These are phyloP conservation scores for Tinea trinotella DNA, from an alignment of 2,888 invertebrate species.

Conservation along the genomic window DNA sequence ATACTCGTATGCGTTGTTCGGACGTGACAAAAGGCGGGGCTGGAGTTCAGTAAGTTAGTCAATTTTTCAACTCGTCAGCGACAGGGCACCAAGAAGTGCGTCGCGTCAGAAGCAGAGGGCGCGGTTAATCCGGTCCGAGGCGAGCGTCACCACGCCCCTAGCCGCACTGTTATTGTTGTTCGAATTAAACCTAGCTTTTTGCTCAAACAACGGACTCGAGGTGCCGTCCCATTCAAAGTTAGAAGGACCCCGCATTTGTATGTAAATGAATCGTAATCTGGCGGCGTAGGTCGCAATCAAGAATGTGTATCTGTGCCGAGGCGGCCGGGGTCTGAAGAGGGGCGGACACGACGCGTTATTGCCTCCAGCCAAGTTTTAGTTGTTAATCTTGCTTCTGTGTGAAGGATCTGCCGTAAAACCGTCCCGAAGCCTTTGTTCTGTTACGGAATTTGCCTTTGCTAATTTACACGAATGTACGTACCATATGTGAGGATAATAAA, in stretches of 20 bases:
- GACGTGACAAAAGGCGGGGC: slow-evolving; percentile 38
- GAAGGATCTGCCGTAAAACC: slow-evolving; percentile 18
- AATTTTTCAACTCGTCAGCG: slow-evolving; percentile 20
- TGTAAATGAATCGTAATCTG: slow-evolving; percentile 66
- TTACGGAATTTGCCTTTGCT: slow-evolving; percentile 1
- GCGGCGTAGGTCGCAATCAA: slow-evolving; percentile 48
- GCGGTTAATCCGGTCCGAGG: slow-evolving; percentile 43
- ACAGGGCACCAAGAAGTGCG: slow-evolving; percentile 8
- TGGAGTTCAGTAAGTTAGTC: slow-evolving; percentile 18
- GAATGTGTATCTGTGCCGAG: slow-evolving; percentile 37
- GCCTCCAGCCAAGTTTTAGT: slow-evolving; percentile 28
- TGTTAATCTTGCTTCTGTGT: slow-evolving; percentile 27
- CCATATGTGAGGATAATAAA: neutral
- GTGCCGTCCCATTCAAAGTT: slow-evolving; percentile 56
- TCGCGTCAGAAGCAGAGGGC: slow-evolving; percentile 1
- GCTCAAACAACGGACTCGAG: slow-evolving; percentile 51
- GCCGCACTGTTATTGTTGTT: slow-evolving; percentile 51
- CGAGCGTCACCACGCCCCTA: slow-evolving; percentile 27
- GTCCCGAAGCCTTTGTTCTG: slow-evolving; percentile 15
- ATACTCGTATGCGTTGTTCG: neutral
- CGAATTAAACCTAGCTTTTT: slow-evolving; percentile 61
- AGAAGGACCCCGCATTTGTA: slow-evolving; percentile 56
- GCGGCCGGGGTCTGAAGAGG: slow-evolving; percentile 22
- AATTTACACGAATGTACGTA: slow-evolving; percentile 1
- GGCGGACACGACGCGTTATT: slow-evolving; percentile 21